A percentile compares a stretch with the other conserved stretches of the same genome.
Conservation (phyloP, 1,140 invertebrate species). For the Ceratosolen solmsi region DNA sequence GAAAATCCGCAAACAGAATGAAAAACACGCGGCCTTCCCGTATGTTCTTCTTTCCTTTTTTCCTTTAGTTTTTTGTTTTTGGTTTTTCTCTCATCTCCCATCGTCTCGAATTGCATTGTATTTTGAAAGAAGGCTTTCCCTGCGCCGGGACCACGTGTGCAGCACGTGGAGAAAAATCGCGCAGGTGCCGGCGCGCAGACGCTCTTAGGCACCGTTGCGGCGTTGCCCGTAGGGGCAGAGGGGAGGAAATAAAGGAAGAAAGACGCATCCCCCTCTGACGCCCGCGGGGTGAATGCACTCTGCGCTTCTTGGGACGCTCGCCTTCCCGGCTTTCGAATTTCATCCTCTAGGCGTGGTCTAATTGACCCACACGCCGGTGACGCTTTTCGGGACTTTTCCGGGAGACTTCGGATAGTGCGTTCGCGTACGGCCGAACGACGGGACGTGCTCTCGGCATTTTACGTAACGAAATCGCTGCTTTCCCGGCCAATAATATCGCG, state of each 20-base stretch:
- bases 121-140: too few species aligned
- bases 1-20: too few species aligned
- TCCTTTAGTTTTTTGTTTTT: too few species aligned
- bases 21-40: too few species aligned
- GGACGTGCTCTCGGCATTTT: not conserved
- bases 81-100: too few species aligned
- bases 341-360: slow-evolving; percentile 44
- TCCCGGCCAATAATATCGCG: too few species aligned
- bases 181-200: not conserved
- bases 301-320: slow-evolving; percentile 4
- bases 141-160: not conserved
- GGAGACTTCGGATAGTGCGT: not conserved
- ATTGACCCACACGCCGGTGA: slow-evolving; percentile 22
- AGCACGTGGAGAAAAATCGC: slow-evolving; percentile 5
- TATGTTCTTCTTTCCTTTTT: too few species aligned
- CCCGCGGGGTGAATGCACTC: slow-evolving; percentile 36
- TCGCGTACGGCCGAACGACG: not conserved
- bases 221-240: not conserved
- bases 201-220: too few species aligned
- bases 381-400: slow-evolving; percentile 12
- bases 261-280: slow-evolving; percentile 48
- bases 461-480: not conserved
- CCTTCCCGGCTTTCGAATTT: slow-evolving; percentile 39
- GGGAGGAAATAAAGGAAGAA: not conserved
- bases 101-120: too few species aligned